Conservation (phyloP, 2,888 invertebrate genomes). For the Meandrusa payeni region DNA sequence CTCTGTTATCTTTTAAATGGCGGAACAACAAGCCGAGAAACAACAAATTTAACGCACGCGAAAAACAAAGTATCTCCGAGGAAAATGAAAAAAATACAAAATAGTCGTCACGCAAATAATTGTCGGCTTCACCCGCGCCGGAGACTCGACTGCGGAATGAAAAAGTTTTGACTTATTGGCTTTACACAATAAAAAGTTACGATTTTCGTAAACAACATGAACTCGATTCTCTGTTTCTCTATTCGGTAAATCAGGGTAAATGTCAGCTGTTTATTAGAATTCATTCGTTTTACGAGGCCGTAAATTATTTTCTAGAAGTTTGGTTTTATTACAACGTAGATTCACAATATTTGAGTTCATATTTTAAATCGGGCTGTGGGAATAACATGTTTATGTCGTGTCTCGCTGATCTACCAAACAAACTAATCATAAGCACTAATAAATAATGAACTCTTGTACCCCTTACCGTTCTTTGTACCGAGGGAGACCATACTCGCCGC, state of each 20-base stretch:
- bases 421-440: too few relatives aligned
- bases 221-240: constrained; percentile 9
- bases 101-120: constrained; percentile 49
- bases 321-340: constrained; percentile 11
- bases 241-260: constrained; percentile 21
- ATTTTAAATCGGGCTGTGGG: constrained; percentile 10
- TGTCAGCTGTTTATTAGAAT: constrained; percentile 23
- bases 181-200: constrained; percentile 24
- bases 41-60: constrained; percentile 6
- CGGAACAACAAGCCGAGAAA: too few relatives aligned
- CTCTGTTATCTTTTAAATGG: too few relatives aligned
- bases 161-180: constrained; percentile 29
- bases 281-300: constrained; percentile 17
- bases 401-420: too few relatives aligned
- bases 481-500: too few relatives aligned
- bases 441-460: too few relatives aligned
- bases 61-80: not conserved
- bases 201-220: constrained; percentile 22
- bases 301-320: constrained; percentile 17
- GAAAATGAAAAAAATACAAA: constrained; percentile 36
- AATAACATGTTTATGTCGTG: too few relatives aligned
- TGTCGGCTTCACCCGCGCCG: constrained; percentile 30
- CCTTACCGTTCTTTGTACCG: too few relatives aligned
- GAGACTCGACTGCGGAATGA: constrained; percentile 4
- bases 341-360: constrained; percentile 5